Evolutionary conservation across 2,797 vertebrate genomes (phyloP).

Genomic region (Strix occidentalis): DNA sequence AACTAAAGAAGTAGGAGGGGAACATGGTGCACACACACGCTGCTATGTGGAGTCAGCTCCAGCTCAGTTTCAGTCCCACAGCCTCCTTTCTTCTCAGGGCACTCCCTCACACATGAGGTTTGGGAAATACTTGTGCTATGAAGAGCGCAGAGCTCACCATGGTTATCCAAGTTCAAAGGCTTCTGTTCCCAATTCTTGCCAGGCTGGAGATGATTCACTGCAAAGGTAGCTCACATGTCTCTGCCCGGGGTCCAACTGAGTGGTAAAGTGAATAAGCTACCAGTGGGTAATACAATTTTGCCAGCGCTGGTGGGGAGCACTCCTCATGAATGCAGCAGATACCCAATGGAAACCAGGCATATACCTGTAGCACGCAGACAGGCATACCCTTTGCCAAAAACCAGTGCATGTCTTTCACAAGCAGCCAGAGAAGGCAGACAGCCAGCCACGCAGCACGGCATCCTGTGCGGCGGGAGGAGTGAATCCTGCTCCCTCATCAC

Average conservation of each 20-base stretch:
- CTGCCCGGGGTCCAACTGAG: fast-evolving
- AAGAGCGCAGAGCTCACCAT: background rate
- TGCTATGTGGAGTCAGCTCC: fast-evolving
- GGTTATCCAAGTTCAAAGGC: background rate
- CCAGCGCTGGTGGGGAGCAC: background rate
- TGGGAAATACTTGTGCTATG: background rate
- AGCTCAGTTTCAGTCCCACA: background rate
- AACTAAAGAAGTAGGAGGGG: background rate
- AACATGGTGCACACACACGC: fast-evolving
- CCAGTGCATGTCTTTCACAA: fast-evolving
- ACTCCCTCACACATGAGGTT: background rate
- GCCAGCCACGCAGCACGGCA: fast-evolving
- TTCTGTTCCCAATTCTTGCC: background rate
- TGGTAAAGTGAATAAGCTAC: background rate
- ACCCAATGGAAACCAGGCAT: background rate
- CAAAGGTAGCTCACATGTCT: background rate
- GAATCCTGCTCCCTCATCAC: background rate
- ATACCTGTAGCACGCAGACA: fast-evolving
- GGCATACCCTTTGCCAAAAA: background rate
- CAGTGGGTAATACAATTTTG: fast-evolving
- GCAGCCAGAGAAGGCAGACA: background rate
- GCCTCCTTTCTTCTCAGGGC: background rate
- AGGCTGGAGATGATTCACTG: background rate
- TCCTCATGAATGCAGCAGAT: fast-evolving
- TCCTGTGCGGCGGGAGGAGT: fast-evolving